Conservation (phyloP, 2,888 invertebrate genomes). For the Cryptus armator region DNA sequence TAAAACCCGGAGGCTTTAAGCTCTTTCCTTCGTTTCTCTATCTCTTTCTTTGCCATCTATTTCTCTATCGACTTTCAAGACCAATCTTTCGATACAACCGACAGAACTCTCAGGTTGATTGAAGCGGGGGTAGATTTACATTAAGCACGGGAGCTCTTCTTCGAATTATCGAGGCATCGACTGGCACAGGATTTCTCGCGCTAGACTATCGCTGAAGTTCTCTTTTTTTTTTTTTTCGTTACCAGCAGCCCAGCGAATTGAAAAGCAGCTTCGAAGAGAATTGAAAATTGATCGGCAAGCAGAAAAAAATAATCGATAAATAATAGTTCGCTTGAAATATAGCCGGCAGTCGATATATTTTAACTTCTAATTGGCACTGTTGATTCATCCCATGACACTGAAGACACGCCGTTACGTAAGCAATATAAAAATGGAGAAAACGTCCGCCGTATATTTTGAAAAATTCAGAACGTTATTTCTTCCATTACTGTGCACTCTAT, state of each 20-base stretch:
- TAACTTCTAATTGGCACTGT: background rate
- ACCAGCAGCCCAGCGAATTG: background rate
- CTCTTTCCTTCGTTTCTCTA: constrained; percentile 12
- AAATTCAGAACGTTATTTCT: background rate
- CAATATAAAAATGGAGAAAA: background rate
- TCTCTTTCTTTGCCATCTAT: constrained; percentile 14
- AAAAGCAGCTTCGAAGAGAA: constrained; percentile 18
- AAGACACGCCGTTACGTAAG: no score
- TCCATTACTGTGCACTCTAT: background rate
- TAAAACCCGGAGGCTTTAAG: constrained; percentile 12
- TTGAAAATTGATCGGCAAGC: constrained; percentile 29
- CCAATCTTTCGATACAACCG: constrained; percentile 58
- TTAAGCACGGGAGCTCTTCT: constrained; percentile 44
- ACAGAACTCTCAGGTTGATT: constrained; percentile 62
- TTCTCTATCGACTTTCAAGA: constrained; percentile 54
- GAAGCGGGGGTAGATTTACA: constrained; percentile 58
- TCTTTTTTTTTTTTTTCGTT: constrained; percentile 21
- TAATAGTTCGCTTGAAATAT: constrained; percentile 6
- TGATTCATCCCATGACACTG: background rate
- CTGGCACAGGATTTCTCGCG: constrained; percentile 41
- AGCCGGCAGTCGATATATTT: background rate
- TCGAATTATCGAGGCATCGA: constrained; percentile 34
- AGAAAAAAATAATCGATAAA: constrained; percentile 20
- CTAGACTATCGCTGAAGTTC: background rate
- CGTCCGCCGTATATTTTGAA: background rate